Conservation (phyloP, 2,797 vertebrate species). For the Rallus crepitans region DNA sequence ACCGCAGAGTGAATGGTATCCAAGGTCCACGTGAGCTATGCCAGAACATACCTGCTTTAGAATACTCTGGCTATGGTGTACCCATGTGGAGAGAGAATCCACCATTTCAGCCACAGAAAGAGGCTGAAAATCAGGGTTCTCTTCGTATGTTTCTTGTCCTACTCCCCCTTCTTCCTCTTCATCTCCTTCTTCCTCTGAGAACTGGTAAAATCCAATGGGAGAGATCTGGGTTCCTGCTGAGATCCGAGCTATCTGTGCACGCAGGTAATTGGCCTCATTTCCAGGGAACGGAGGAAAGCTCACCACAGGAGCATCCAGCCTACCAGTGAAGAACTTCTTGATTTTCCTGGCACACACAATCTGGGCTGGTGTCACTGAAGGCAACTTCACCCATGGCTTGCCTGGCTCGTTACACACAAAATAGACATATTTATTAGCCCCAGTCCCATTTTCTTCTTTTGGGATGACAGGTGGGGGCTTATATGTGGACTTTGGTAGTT, state of each 20-base stretch:
- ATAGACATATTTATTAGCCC: slow-evolving; percentile 90
- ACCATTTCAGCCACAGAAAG: slow-evolving; percentile 83
- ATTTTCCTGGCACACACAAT: slow-evolving; percentile 90
- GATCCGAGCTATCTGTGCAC: slow-evolving; percentile 94
- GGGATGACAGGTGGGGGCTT: slow-evolving; percentile 83
- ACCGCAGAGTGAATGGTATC: background rate
- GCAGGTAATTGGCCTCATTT: slow-evolving; percentile 90
- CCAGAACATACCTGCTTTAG: slow-evolving; percentile 86
- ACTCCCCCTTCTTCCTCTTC: slow-evolving; percentile 85
- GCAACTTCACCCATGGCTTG: slow-evolving; percentile 89
- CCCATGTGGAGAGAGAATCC: slow-evolving; percentile 87
- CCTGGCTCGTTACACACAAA: slow-evolving; percentile 93
- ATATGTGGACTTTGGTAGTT: slow-evolving; percentile 80
- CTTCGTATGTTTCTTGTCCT: slow-evolving; percentile 80
- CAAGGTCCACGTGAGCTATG: rapidly evolving
- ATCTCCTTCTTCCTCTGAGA: slow-evolving; percentile 87
- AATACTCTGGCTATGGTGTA: slow-evolving; percentile 90
- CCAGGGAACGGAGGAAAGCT: slow-evolving; percentile 94
- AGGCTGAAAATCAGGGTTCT: slow-evolving; percentile 91
- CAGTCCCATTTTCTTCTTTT: slow-evolving; percentile 85
- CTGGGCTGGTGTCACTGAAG: slow-evolving; percentile 89
- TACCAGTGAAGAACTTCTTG: slow-evolving; percentile 90
- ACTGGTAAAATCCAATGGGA: slow-evolving; percentile 90
- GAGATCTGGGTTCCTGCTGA: slow-evolving; percentile 93
- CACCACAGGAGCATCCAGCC: slow-evolving; percentile 84